Conservation (phyloP, 2,113 vertebrate species). For the Leucoraja erinaceus region DNA sequence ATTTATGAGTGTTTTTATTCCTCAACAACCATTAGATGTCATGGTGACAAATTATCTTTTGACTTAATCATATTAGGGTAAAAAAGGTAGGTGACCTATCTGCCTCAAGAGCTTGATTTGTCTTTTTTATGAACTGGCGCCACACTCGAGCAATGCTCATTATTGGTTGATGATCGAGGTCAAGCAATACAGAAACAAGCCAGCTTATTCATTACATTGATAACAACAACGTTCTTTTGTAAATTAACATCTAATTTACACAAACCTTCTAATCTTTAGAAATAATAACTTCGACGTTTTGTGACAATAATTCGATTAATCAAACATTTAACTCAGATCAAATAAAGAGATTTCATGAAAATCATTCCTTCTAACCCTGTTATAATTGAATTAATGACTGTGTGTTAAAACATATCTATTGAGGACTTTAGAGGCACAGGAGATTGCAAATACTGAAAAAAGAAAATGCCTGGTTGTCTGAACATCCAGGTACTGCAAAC, state of each 20-base stretch:
- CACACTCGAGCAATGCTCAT: not conserved
- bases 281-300: not conserved
- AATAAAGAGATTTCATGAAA: not conserved
- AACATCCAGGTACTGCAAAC: too few relatives aligned
- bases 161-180: not conserved
- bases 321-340: not conserved
- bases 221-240: slow-evolving; percentile 3
- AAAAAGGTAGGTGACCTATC: slow-evolving; percentile 2
- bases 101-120: not conserved
- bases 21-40: not conserved
- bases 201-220: slow-evolving; percentile 5
- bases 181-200: slow-evolving; percentile 21
- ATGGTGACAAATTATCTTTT: not conserved
- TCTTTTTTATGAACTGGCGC: not conserved
- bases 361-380: not conserved
- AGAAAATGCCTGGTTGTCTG: too few relatives aligned
- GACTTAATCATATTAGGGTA: slow-evolving; percentile 19
- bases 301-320: not conserved
- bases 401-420: not conserved
- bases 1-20: slow-evolving; percentile 11
- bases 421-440: not conserved
- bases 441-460: too few relatives aligned
- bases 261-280: not conserved
- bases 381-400: not conserved
- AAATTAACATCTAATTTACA: not conserved